Evolutionary conservation across 2,113 vertebrate genomes (phyloP).

Genomic region (Siniperca chuatsi): DNA sequence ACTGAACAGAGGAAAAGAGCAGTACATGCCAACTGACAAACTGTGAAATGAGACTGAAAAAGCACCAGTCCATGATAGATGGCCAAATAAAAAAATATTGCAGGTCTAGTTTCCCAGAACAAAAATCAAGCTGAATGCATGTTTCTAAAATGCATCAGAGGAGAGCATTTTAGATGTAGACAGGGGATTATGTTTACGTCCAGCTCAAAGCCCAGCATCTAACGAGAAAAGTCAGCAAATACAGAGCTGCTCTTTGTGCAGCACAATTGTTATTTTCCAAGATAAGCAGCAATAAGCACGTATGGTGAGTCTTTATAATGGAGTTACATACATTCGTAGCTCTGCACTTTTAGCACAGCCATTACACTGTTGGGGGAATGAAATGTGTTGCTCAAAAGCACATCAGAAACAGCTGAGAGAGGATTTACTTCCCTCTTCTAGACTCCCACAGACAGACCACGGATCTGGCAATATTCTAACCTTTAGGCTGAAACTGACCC

Average conservation of each 20-base stretch:
- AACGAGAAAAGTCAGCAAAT: slow-evolving; percentile 9
- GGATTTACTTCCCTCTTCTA: not conserved
- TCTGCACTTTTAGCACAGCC: not conserved
- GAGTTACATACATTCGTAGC: not conserved
- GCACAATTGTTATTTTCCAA: not conserved
- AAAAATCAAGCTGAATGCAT: slow-evolving; percentile 43
- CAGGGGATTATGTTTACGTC: not conserved
- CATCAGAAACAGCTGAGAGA: slow-evolving; percentile 6
- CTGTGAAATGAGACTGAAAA: slow-evolving; percentile 63
- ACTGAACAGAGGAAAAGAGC: slow-evolving; percentile 68
- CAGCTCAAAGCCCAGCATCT: not conserved
- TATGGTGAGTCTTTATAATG: not conserved
- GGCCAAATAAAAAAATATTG: slow-evolving; percentile 52
- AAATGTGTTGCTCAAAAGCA: slow-evolving; percentile 31
- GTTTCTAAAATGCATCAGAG: slow-evolving; percentile 17
- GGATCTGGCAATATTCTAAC: slow-evolving; percentile 5
- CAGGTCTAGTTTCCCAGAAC: slow-evolving; percentile 43
- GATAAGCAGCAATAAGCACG: not conserved
- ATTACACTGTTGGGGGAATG: not conserved
- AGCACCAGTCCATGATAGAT: slow-evolving; percentile 46
- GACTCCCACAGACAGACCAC: not conserved
- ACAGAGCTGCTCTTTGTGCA: slow-evolving; percentile 10
- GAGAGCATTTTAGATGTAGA: not conserved
- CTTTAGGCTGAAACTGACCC: slow-evolving; percentile 36
- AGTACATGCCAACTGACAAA: slow-evolving; percentile 36